These are phyloP conservation scores for Lissonota sp. DNA, from an alignment of 2,888 invertebrate species.

Conservation along the genomic window DNA sequence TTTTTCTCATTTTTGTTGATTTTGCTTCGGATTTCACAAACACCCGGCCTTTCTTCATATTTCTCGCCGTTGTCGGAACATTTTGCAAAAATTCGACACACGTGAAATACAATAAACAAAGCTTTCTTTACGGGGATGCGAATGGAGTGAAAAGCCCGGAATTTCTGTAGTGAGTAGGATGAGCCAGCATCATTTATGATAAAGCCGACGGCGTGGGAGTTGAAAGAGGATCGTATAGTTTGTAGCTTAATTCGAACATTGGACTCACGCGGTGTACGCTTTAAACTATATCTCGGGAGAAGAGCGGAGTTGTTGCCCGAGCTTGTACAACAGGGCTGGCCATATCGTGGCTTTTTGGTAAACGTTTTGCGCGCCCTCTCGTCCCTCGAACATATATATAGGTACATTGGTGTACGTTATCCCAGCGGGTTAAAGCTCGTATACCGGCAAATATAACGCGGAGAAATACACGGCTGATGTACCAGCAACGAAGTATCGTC, in stretches of 20 bases:
- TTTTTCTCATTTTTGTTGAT: no score
- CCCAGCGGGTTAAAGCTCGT: constrained; percentile 14
- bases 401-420: constrained; percentile 12
- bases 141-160: neutral
- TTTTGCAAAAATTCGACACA: no score
- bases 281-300: constrained; percentile 7
- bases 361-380: constrained; percentile 70
- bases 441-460: constrained; percentile 44
- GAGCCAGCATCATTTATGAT: neutral
- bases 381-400: constrained; percentile 38
- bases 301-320: constrained; percentile 19
- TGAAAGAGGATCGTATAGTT: constrained; percentile 2
- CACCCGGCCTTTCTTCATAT: no score
- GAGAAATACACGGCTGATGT: constrained; percentile 51
- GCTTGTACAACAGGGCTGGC: constrained; percentile 27
- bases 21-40: no score
- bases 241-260: constrained; percentile 65
- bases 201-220: constrained; percentile 42
- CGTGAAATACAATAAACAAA: no score
- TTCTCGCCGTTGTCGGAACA: no score
- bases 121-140: neutral
- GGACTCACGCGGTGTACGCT: constrained; percentile 42
- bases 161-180: no score
- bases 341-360: constrained; percentile 67
- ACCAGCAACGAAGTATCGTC: constrained; percentile 26